Evolutionary conservation across 1,140 invertebrate species (phyloP), one percentile per base, ranked within the genome.

Genomic region (Caenorhabditis briggsae): DNA sequence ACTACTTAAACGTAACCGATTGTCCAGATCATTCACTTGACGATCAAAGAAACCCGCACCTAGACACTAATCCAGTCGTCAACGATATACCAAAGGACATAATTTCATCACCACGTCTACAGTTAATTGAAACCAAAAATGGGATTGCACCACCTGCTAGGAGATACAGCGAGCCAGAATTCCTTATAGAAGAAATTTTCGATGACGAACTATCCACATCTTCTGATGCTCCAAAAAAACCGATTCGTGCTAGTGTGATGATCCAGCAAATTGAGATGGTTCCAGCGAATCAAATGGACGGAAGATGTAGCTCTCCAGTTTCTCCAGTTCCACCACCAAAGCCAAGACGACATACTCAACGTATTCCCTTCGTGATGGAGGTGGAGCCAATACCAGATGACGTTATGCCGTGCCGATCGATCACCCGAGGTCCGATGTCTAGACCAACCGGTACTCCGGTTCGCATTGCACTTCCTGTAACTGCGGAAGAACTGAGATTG

Each of bases 231-330:
- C 70, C 70, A 23, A 50, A 23, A 53, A 78, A 50, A 12, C 70
- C 70, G 23, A 50, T 11, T n/a, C 70, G 43, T 23, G n/a, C 46
- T 11, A 78, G 70, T 41, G 70, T 78, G 7, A 78, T 78, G 70
- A 12, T 78, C 16, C 70, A 78, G 53, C 70, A 78, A 78, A n/a
- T 78, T 23, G 70, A 78, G n/a, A 78, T 78, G 70, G 70, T 78
- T 78, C 46, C 50, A 11, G 70, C 20, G 11, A 23, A 16, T 50
- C n/a, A 53, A 12, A 53, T 46, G 7, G 70, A 78, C 25, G 46
- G n/a, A n/a, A 78, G 46, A 3, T 78, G 46, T 20, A 25, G 12
- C 2, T 2, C 23, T 50, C 43, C 70, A 18, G 18, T 46, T 2
- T 78, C 70, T 18, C 70, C 70, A 50, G 18, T 78, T 78, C 70